A percentile compares a stretch with the other conserved stretches of the same genome.
These are phyloP conservation scores for Dendrolimus punctatus DNA, from an alignment of 1,140 invertebrate genomes.

Conservation along the genomic window DNA sequence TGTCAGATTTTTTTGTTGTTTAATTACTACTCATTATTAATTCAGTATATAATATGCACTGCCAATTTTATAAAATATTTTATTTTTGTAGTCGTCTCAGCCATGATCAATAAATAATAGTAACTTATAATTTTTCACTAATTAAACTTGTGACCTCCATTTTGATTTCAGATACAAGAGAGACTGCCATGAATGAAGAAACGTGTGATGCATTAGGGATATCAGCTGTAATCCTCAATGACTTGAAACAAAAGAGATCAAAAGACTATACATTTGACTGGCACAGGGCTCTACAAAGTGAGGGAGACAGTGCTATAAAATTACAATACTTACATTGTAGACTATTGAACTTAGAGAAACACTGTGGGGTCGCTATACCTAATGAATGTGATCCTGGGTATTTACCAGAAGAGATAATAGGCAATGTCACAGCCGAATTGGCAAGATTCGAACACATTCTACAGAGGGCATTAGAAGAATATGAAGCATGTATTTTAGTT, in stretches of 20 bases:
- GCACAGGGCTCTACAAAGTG: conserved; percentile 84
- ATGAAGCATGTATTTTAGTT: conserved; percentile 87
- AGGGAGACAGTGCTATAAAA: conserved; percentile 88
- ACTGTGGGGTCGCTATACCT: conserved; percentile 71
- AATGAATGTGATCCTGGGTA: conserved; percentile 72
- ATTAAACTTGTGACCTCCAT: too few relatives aligned
- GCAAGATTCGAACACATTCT: conserved; percentile 85
- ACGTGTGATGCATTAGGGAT: conserved; percentile 87
- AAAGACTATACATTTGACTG: conserved; percentile 91
- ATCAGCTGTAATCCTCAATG: conserved; percentile 90
- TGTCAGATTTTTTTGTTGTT: too few relatives aligned
- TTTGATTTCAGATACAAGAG: conserved; percentile 76
- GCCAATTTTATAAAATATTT: too few relatives aligned
- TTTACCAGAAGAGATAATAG: conserved; percentile 78
- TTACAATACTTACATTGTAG: conserved; percentile 95
- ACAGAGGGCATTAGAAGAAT: conserved; percentile 75
- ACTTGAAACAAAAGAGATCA: conserved; percentile 84
- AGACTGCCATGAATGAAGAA: conserved; percentile 69
- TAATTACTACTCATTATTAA: too few relatives aligned
- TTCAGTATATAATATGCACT: too few relatives aligned
- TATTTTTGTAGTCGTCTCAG: too few relatives aligned
- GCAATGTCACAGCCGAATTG: conserved; percentile 77
- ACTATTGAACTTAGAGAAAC: conserved; percentile 82
- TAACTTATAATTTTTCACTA: too few relatives aligned
- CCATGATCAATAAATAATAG: too few relatives aligned